A percentile compares a stretch with the other conserved stretches of the same genome.
Conservation (phyloP, 2,888 invertebrate genomes). For the Volucella bombylans region DNA sequence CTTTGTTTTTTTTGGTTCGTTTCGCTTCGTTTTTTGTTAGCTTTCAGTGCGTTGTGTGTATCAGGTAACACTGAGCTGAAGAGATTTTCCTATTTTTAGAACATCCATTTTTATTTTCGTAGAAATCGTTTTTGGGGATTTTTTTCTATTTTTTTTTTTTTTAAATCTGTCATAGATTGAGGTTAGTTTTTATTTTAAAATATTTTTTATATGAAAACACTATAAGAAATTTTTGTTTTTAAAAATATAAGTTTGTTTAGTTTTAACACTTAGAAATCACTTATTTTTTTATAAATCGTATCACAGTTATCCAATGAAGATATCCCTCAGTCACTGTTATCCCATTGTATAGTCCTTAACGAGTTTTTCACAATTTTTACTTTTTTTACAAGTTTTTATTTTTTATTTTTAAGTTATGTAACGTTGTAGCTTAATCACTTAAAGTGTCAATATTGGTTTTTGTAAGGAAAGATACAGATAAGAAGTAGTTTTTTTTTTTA, state of each 20-base stretch:
- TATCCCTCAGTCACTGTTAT: slow-evolving; percentile 58
- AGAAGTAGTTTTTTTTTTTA: slow-evolving; percentile 10
- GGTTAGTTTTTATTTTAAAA: slow-evolving; percentile 43
- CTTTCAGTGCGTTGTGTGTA: slow-evolving; percentile 74
- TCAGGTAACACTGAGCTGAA: slow-evolving; percentile 78
- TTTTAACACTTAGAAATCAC: too few species aligned
- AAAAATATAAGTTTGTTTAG: slow-evolving; percentile 9
- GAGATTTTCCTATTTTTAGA: slow-evolving; percentile 76
- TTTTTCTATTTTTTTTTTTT: slow-evolving; percentile 41
- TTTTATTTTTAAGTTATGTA: slow-evolving; percentile 50
- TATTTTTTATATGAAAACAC: slow-evolving; percentile 28
- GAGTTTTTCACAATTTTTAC: slow-evolving; percentile 22
- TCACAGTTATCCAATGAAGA: slow-evolving; percentile 18
- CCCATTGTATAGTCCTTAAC: slow-evolving; percentile 55
- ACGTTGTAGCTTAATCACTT: slow-evolving; percentile 37
- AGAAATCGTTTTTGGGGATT: neutral
- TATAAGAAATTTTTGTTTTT: neutral
- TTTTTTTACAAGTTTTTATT: neutral
- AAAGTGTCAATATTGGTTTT: slow-evolving; percentile 14
- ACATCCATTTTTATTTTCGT: slow-evolving; percentile 65
- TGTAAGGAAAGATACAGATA: slow-evolving; percentile 1
- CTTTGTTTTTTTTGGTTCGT: slow-evolving; percentile 16
- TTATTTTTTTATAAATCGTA: neutral
- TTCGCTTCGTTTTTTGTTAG: slow-evolving; percentile 20
- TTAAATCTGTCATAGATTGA: slow-evolving; percentile 42